Conservation (phyloP, 2,113 vertebrate genomes). For the Lamprotornis superbus region DNA sequence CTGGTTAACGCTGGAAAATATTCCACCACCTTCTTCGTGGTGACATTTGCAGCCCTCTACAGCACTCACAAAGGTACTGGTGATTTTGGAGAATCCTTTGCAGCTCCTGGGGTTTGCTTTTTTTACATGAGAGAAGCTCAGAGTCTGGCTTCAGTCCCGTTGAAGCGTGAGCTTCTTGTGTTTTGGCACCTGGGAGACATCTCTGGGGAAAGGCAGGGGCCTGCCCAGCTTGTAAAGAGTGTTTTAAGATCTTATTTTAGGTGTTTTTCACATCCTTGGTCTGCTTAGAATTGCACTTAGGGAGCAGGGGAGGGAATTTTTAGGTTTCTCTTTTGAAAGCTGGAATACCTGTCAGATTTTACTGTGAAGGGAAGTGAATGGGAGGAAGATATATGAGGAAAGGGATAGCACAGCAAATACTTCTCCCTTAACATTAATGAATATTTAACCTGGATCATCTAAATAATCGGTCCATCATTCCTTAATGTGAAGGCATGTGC, state of each 20-base stretch:
- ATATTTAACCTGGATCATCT: not conserved
- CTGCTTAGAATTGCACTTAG: not conserved
- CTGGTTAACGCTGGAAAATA: constrained; percentile 98
- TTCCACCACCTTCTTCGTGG: constrained; percentile 97
- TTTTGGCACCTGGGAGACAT: not conserved
- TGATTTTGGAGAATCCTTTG: not conserved
- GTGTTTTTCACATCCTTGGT: not conserved
- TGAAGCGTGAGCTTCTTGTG: not conserved
- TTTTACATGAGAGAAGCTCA: not conserved
- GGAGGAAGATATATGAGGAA: not conserved
- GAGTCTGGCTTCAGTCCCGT: not conserved
- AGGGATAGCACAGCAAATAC: not conserved
- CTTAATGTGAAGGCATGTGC: not conserved
- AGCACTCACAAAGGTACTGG: constrained; percentile 88
- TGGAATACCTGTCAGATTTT: not conserved
- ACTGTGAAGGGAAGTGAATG: not conserved
- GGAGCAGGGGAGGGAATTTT: not conserved
- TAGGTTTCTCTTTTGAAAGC: not conserved
- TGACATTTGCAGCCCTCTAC: constrained; percentile 94
- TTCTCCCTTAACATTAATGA: not conserved
- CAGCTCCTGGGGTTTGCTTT: not conserved
- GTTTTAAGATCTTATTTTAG: not conserved
- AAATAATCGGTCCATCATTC: not conserved
- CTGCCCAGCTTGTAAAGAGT: not conserved
- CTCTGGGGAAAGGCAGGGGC: not conserved